Evolutionary conservation across 92 coral and sea anemone species (phyloP).

Genomic region (Epizoanthus rinbou): DNA sequence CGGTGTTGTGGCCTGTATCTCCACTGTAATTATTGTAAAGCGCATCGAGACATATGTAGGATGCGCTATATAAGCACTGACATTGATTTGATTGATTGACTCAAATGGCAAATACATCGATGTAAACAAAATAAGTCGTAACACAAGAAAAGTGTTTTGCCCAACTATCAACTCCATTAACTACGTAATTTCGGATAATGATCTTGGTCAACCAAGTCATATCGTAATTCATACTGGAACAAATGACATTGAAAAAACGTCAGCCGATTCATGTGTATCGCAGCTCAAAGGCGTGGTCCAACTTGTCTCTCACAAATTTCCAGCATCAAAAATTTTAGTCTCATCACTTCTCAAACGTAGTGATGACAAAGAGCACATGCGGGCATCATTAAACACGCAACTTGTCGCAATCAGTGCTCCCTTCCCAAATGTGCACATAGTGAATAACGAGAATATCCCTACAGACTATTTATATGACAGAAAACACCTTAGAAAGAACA

Average conservation of each 20-base stretch:
- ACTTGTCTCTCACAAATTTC: conserved; percentile 41
- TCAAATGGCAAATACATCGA: conserved; percentile 55
- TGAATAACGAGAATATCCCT: conserved; percentile 42
- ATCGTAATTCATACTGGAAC: conserved; percentile 42
- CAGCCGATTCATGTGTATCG: conserved; percentile 30
- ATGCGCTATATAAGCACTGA: no score
- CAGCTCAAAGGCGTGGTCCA: conserved; percentile 25
- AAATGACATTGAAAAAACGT: conserved; percentile 31
- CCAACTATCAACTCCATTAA: conserved; percentile 27
- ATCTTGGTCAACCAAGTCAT: conserved; percentile 3
- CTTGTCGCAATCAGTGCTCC: conserved; percentile 9
- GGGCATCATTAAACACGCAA: conserved; percentile 17
- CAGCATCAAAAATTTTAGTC: conserved; percentile 15
- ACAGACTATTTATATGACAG: conserved; percentile 7
- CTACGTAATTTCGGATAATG: background rate
- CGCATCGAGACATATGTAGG: no score
- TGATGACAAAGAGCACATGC: background rate
- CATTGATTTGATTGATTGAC: no score
- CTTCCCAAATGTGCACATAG: conserved; percentile 39
- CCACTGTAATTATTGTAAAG: no score
- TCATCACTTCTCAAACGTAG: conserved; percentile 38
- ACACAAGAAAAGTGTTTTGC: background rate
- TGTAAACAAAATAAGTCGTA: background rate
- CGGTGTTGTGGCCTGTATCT: no score
- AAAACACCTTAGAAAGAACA: conserved; percentile 32